These are phyloP conservation scores for Sylvietta virens DNA, from an alignment of 2,113 vertebrate genomes.

Conservation along the genomic window DNA sequence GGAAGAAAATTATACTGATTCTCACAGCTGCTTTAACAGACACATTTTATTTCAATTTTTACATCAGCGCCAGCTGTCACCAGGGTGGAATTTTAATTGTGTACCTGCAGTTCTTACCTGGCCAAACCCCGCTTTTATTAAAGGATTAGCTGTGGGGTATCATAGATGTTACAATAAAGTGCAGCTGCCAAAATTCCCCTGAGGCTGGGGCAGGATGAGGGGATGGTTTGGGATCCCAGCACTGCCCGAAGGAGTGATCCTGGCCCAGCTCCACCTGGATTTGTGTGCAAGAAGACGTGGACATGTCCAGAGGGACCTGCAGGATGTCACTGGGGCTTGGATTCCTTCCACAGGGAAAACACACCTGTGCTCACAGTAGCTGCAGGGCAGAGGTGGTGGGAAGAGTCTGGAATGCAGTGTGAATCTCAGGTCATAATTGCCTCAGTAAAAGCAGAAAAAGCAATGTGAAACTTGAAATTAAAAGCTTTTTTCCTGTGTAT, in stretches of 20 bases:
- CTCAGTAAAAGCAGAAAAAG: neutral
- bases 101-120: neutral
- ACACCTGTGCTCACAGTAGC: neutral
- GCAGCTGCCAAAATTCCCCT: neutral
- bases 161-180: fast-evolving
- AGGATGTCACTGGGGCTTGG: neutral
- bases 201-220: neutral
- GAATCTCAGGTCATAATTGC: neutral
- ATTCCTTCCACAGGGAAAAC: neutral
- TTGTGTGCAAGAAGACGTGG: neutral
- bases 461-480: neutral
- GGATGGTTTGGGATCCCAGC: neutral
- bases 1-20: neutral
- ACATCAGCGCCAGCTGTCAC: neutral
- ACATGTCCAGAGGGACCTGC: neutral
- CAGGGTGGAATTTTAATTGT: neutral
- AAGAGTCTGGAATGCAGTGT: neutral
- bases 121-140: neutral
- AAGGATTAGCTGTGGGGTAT: neutral
- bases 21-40: neutral
- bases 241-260: neutral
- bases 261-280: neutral
- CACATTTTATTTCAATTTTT: neutral
- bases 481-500: neutral
- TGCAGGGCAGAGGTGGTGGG: neutral